Evolutionary conservation across 2,797 vertebrate genomes (phyloP), one percentile per base, ranked within the genome.

Genomic region (Pipistrellus pipistrellus): DNA sequence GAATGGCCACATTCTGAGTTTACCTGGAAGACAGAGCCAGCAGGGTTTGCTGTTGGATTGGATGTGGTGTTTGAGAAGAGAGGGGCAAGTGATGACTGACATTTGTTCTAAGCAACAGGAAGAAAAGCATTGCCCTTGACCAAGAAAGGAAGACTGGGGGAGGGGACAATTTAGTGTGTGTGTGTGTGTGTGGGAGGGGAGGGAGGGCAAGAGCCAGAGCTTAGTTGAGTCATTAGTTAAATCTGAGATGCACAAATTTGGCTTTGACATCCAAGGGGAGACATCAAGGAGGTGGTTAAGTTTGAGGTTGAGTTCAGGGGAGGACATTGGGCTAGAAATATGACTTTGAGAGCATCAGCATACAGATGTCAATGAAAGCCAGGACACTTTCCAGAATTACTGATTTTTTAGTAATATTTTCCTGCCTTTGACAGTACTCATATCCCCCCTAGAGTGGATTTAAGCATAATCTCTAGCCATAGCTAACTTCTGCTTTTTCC

Each of bases 391-490:
- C 64, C 2, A 23, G 68, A 88, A 53, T 83, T 83, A 15, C 30
- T 93, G 71, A 11, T 30, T 62, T 25, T 69, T 69, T 38, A 27
- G 35, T 32, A 55, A 72, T 30, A 7, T 27, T 88, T 90, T 91
- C 46, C 35, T 86, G 32, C 57, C 73, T 90, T 76, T 94, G 41
- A 59, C 27, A 46, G 77, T 93, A 77, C 18, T 92, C 46, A 76
- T 6, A 20, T n/a, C 68, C 27, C 27, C 38, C 27, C 66, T 7
- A 1, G 13, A 18, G 35, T 38, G 8, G 25, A 55, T 73, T 86
- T 85, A 48, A 11, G 72, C 25, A 18, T 80, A 59, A 10, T 8
- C 20, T 80, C 4, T 38, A 46, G 25, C 23, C 12, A 1, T 38
- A 62, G 9, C 15, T 53, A 15, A 41, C 30, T 51, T 35, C 81